phyloP scores from a whole-genome alignment of 1,140 invertebrate genomes.

The Cydia splendana region DNA sequence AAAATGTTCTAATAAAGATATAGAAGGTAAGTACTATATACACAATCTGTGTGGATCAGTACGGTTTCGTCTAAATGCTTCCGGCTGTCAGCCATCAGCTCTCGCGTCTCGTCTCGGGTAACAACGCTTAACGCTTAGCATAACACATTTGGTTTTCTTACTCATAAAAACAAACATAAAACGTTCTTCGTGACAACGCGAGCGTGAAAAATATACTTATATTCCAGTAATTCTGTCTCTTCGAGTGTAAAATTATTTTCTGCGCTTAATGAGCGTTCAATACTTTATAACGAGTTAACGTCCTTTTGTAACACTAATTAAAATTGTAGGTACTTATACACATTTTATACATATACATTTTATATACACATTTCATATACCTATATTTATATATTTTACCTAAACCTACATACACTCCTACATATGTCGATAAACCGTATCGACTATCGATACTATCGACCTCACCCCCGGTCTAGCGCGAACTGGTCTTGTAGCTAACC shows the following conservation, averaged over 20 bases:
- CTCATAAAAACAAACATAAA: background rate
- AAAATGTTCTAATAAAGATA: too few relatives aligned
- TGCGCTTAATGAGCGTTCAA: background rate
- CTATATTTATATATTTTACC: too few relatives aligned
- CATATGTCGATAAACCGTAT: too few relatives aligned
- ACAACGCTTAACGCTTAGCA: background rate
- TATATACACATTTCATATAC: too few relatives aligned
- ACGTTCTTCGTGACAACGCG: background rate
- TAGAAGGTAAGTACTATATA: background rate
- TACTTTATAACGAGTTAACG: conserved; percentile 15
- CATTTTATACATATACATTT: too few relatives aligned
- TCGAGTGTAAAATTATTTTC: background rate
- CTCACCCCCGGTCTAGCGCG: too few relatives aligned
- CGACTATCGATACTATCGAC: too few relatives aligned
- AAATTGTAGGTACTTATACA: too few relatives aligned
- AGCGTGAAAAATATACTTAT: background rate
- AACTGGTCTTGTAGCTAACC: too few relatives aligned
- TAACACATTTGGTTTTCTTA: background rate
- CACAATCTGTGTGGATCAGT: background rate
- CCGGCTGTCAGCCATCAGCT: background rate
- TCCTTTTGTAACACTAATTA: conserved; percentile 1
- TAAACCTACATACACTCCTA: too few relatives aligned
- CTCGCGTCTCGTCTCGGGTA: background rate
- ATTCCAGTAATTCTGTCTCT: background rate
- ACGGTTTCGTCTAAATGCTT: background rate